Percentiles rank a stretch among this genome's conserved stretches.
Evolutionary conservation across 2,113 vertebrate species (phyloP).

Genomic region (Calonectris borealis): DNA sequence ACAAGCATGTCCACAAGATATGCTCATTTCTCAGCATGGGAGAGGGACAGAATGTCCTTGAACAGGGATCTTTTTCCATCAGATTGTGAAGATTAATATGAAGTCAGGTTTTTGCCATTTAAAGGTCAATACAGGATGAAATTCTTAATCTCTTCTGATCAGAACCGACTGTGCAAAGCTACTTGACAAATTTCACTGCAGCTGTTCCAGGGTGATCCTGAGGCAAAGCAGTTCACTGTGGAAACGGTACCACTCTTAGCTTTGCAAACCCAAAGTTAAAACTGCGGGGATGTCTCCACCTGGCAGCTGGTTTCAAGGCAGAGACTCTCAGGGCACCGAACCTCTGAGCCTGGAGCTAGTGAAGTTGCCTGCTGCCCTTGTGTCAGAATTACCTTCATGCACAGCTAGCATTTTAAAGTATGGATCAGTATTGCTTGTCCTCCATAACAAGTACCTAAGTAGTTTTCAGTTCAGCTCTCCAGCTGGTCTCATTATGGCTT

Average conservation of each 20-base stretch:
- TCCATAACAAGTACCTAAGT: neutral
- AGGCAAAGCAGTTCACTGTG: neutral
- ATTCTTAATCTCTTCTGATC: neutral
- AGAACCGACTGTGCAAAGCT: neutral
- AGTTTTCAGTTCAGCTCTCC: neutral
- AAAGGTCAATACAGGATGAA: neutral
- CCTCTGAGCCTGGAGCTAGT: neutral
- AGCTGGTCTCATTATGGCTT: neutral
- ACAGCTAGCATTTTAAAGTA: neutral
- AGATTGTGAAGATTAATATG: neutral
- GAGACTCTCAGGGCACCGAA: neutral
- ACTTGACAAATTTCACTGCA: neutral
- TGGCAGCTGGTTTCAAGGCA: neutral
- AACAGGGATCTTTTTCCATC: neutral
- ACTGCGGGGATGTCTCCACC: neutral
- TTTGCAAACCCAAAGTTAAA: neutral
- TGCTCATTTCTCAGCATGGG: fast-evolving
- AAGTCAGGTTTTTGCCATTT: neutral
- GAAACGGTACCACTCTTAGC: neutral
- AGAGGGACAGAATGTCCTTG: neutral
- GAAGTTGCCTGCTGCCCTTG: neutral
- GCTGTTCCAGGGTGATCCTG: neutral
- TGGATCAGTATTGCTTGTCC: neutral
- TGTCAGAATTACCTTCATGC: neutral
- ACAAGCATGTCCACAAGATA: neutral